These are phyloP conservation scores for Pomatorhinus ruficollis DNA, from an alignment of 2,113 vertebrate genomes.

Conservation along the genomic window DNA sequence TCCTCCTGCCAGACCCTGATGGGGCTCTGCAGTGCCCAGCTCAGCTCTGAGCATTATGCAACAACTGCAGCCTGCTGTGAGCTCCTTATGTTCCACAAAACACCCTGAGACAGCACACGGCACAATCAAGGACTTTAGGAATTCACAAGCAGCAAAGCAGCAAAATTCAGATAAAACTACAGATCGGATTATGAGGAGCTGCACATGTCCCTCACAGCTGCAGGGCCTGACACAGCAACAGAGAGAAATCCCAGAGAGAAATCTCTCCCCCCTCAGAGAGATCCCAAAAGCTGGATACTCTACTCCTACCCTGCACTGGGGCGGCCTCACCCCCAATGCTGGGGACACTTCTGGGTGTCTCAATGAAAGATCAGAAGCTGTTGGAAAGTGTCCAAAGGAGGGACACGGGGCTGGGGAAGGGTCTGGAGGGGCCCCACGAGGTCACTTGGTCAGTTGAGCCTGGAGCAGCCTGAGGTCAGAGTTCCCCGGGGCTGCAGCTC, in stretches of 20 bases:
- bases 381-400: neutral
- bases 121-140: neutral
- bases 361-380: neutral
- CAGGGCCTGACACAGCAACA: neutral
- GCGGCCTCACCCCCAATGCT: neutral
- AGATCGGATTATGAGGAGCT: neutral
- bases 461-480: neutral
- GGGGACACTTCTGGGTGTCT: neutral
- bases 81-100: neutral
- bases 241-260: neutral
- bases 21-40: neutral
- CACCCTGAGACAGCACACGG: neutral
- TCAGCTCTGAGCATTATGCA: neutral
- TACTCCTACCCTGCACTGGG: neutral
- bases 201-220: neutral
- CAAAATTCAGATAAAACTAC: neutral
- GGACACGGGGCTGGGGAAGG: neutral
- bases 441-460: fast-evolving
- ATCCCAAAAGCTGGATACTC: neutral
- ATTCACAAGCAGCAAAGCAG: neutral
- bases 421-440: neutral
- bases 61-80: neutral
- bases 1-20: neutral
- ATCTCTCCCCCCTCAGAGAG: neutral
- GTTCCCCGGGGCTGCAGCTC: neutral